Conservation (phyloP, 1,140 invertebrate genomes). For the Brachionus asplanchnoidis region DNA sequence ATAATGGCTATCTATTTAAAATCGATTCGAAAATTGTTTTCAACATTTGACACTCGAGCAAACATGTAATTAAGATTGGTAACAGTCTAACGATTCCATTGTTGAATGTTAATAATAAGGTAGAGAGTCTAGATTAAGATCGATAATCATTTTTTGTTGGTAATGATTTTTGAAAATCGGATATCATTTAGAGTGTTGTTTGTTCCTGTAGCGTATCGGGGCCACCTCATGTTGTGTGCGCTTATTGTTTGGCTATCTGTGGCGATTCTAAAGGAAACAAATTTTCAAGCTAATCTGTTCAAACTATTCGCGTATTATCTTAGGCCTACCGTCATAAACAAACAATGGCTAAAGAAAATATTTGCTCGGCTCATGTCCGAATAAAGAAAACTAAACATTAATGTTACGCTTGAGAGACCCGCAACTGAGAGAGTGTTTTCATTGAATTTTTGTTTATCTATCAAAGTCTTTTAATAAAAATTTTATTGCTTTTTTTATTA, state of each 20-base stretch:
- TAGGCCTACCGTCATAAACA: slow-evolving; percentile 20
- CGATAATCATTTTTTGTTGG: slow-evolving; percentile 1
- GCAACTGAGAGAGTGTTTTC: not conserved
- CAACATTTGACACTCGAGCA: not conserved
- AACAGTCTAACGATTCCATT: slow-evolving; percentile 25
- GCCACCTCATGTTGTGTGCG: not conserved
- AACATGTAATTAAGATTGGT: slow-evolving; percentile 22
- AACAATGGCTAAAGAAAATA: not conserved
- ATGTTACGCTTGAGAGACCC: slow-evolving; percentile 21
- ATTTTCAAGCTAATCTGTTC: slow-evolving; percentile 18
- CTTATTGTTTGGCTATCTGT: not conserved
- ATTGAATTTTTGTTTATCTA: not conserved
- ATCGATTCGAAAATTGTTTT: not conserved
- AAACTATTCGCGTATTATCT: not conserved
- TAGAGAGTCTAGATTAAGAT: not conserved
- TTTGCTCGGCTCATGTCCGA: not conserved
- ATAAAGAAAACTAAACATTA: not conserved
- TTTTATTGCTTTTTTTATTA: not conserved
- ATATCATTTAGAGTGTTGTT: not conserved
- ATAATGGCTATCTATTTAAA: not conserved
- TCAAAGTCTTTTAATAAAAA: not conserved
- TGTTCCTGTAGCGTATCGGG: not conserved
- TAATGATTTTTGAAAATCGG: not conserved
- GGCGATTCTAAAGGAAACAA: not conserved
- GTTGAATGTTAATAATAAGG: slow-evolving; percentile 20